phyloP scores from a whole-genome alignment of 2,888 invertebrate species.

The Megaustenia siamemsis region DNA sequence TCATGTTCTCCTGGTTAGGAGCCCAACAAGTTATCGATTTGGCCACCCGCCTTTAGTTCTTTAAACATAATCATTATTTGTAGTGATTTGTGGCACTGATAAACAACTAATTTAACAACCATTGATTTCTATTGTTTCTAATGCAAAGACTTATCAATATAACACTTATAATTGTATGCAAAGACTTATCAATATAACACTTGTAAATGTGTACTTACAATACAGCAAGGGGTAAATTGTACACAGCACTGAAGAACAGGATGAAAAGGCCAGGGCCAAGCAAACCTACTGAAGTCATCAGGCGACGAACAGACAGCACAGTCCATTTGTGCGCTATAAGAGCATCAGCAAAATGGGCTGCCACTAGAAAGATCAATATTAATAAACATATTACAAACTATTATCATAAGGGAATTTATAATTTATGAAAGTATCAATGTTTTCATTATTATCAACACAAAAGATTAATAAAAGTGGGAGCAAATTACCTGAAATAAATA shows the following conservation, averaged over 20 bases:
- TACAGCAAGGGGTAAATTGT: slow-evolving; percentile 86
- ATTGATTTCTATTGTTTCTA: too few relatives aligned
- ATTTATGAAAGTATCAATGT: not conserved
- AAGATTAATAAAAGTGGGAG: too few relatives aligned
- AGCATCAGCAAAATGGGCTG: slow-evolving; percentile 87
- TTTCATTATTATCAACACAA: not conserved
- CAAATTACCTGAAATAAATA: too few relatives aligned
- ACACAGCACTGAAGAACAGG: slow-evolving; percentile 86
- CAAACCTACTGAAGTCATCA: slow-evolving; percentile 87
- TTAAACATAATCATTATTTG: too few relatives aligned
- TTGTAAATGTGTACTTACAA: slow-evolving; percentile 80
- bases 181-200: too few relatives aligned
- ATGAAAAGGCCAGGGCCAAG: slow-evolving; percentile 84
- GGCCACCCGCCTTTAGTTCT: too few relatives aligned
- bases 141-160: too few relatives aligned
- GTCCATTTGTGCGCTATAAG: slow-evolving; percentile 84
- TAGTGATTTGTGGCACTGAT: too few relatives aligned
- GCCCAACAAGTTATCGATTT: too few relatives aligned
- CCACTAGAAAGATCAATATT: slow-evolving; percentile 80
- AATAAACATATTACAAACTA: not conserved
- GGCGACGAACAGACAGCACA: slow-evolving; percentile 85
- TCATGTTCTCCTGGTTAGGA: too few relatives aligned
- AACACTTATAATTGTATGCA: too few relatives aligned
- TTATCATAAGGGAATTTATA: not conserved
- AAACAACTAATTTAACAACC: too few relatives aligned